Percentiles rank a stretch among this genome's conserved stretches.
Conservation (phyloP, 2,888 invertebrate genomes). For the Eupelmus urozonus region DNA sequence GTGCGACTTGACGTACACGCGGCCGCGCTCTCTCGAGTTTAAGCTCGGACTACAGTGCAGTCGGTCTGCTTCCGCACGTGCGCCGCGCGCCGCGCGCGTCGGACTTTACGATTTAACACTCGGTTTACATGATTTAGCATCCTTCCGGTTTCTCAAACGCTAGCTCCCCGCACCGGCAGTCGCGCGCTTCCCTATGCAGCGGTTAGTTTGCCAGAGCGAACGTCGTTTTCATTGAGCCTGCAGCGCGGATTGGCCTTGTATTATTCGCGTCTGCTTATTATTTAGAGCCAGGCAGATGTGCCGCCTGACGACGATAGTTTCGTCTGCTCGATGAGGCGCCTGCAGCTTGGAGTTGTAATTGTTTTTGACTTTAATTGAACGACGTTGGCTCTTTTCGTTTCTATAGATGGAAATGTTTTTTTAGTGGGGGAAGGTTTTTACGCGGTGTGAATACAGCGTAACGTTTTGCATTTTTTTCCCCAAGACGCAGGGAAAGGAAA, state of each 20-base stretch:
- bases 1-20: slow-evolving; percentile 10
- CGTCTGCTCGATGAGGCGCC: too few relatives aligned
- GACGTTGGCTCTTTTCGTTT: too few relatives aligned
- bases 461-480: too few relatives aligned
- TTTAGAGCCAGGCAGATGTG: not conserved
- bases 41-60: slow-evolving; percentile 10
- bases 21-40: slow-evolving; percentile 14
- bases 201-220: not conserved
- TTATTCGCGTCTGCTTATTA: not conserved
- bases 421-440: too few relatives aligned
- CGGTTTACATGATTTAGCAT: slow-evolving; percentile 57
- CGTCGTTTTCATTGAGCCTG: not conserved
- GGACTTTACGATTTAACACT: slow-evolving; percentile 58
- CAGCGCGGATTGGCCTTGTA: not conserved
- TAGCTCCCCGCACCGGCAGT: not conserved
- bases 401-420: too few relatives aligned
- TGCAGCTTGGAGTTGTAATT: too few relatives aligned
- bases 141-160: slow-evolving; percentile 32
- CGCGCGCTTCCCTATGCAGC: not conserved
- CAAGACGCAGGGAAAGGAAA: too few relatives aligned
- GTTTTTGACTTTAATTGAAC: too few relatives aligned
- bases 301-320: too few relatives aligned
- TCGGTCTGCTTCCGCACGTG: not conserved
- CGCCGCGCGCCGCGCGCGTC: not conserved
- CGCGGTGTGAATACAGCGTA: too few relatives aligned